phyloP scores from a whole-genome alignment of 2,888 invertebrate species.

The Uloborus plumipes region DNA sequence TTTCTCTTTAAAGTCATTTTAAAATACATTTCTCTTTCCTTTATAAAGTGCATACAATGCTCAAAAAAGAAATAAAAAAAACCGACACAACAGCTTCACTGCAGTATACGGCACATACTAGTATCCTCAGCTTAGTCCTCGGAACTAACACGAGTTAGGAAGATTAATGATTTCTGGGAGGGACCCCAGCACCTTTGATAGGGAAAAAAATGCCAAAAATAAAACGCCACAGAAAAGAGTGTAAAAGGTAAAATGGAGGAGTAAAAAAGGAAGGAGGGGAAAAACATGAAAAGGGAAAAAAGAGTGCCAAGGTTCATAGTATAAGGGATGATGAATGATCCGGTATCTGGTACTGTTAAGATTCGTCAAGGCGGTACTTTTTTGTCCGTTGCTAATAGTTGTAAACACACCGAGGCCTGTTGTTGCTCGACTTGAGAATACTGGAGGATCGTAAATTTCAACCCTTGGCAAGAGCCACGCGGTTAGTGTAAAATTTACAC shows the following conservation, averaged over 20 bases:
- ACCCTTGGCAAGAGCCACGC: too few species aligned
- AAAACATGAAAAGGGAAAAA: constrained; percentile 3
- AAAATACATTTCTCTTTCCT: too few species aligned
- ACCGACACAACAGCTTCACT: too few species aligned
- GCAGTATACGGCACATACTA: not conserved
- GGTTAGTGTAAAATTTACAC: too few species aligned
- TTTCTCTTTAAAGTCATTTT: too few species aligned
- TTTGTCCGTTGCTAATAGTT: constrained; percentile 46
- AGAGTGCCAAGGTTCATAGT: constrained; percentile 6
- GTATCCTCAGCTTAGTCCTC: constrained; percentile 5
- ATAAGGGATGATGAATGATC: constrained; percentile 49
- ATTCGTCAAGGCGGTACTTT: constrained; percentile 43
- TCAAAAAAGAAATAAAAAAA: too few species aligned
- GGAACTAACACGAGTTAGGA: constrained; percentile 47
- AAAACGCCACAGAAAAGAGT: constrained; percentile 28
- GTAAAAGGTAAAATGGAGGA: constrained; percentile 25
- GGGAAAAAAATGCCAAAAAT: constrained; percentile 35
- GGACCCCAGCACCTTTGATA: constrained; percentile 40
- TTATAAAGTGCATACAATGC: too few species aligned
- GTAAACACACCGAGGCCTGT: constrained; percentile 51
- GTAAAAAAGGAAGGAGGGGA: constrained; percentile 19
- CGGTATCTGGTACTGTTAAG: constrained; percentile 32
- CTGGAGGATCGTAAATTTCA: constrained; percentile 30
- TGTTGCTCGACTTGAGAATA: constrained; percentile 37
- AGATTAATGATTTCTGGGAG: constrained; percentile 60